Base-by-base conservation (phyloP, 1,140 invertebrate species). In the Dolichoris vasculosae region DNA sequence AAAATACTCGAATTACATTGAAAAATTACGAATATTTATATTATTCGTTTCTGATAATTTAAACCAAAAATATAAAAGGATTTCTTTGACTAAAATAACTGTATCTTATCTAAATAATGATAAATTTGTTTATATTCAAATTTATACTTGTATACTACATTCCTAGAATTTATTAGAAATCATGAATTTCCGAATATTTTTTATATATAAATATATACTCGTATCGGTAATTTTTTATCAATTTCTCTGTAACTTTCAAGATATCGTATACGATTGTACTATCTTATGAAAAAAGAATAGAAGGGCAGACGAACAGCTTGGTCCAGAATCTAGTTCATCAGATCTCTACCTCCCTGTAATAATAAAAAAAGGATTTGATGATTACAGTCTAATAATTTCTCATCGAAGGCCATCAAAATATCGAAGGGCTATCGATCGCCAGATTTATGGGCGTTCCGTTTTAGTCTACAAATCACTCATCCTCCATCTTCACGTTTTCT, bases 371-470 rank as follows among this genome's bases (percentile, higher is more conserved):
- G 81, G 30, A 77, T 79, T 46, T 32, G 46, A 71, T 84, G 83
- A 86, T 86, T 86, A 69, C 80, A 82, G 38, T 26, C 85, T 48
- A 86, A 82, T 86, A 86, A 86, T 86, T 86, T 86, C 59, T 86
- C 67, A 82, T 86, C 85, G 79, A 85, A 82, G 78, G 59, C 55
- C 84, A 84, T 84, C 82, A 84, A 82, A 79, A 64, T 69, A 86
- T 86, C 78, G 82, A 86, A 87, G 77, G 79, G 82, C 84, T 87
- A 83, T 87, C 84, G 84, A 84, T 81, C 82, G 85, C 13, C 76
- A 80, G 84, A 87, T 87, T 87, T 85, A 87, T 87, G 84, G 86
- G 84, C 86, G 84, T 87, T 87, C 64, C 80, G 83, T 43, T 11
- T 64, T 64, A n/a, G n/a, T 69, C 79, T 63, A 78, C 85, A 82